Evolutionary conservation across 2,797 vertebrate genomes (phyloP), one percentile per base, ranked within the genome.

Genomic region (Emys orbicularis): DNA sequence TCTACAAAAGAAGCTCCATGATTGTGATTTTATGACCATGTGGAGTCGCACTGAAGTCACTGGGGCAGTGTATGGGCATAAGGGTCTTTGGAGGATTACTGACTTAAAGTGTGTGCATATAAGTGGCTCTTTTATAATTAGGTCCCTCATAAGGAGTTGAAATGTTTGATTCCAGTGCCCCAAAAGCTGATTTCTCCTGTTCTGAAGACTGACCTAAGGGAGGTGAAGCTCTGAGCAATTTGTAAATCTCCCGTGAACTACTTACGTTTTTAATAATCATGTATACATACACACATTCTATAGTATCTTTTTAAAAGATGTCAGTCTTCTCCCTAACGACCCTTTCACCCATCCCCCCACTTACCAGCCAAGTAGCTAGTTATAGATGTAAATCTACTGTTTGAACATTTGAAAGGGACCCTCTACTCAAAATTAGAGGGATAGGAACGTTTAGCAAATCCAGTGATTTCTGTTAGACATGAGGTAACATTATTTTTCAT

Each of bases 151-250:
- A 34, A 76, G 95, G 79, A 77, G 27, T 93, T 41, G 56, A 49
- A 23, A 44, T 0, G 0, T 44, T 90, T 54, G 37, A 47, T 19
- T 84, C 41, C 0, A 0, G 18, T 84, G 2, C 8, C 84, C 37
- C 47, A 27, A 79, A 84, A 83, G 65, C 13, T 76, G 84, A 74
- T 79, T 4, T 91, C 7, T 77, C 44, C 47, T 84, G 27, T 10
- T 44, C 65, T 90, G 44, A 65, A 92, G 74, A 59, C 34, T 91
- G 41, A 7, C 34, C 44, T 68, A 65, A 13, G 34, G 21, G 54
- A 81, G 8, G 47, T 47, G 37, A 77, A 77, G 12, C 31, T 81
- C 53, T 44, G 52, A 80, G 9, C 13, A 68, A n/a, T 84, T 12
- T 56, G 79, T 44, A 27, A 12, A 44, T 77, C 37, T 16, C 19